Evolutionary conservation across 2,888 invertebrate genomes (phyloP).

Genomic region (Encarsia formosa): DNA sequence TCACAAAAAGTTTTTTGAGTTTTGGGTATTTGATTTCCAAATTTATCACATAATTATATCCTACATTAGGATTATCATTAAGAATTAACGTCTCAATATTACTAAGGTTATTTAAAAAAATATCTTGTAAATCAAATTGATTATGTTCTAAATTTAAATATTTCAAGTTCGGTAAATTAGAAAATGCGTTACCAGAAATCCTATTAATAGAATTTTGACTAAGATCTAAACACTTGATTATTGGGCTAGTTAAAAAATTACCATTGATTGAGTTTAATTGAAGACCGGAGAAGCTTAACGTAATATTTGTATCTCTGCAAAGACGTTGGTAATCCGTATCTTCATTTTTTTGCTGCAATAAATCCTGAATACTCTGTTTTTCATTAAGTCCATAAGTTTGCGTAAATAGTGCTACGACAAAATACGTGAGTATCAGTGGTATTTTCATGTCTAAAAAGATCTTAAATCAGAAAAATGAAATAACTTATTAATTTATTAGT

Average conservation of each 20-base stretch:
- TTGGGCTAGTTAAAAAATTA: slow-evolving; percentile 4
- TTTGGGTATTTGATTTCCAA: slow-evolving; percentile 1
- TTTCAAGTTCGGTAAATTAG: slow-evolving; percentile 13
- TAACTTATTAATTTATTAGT: too few relatives aligned
- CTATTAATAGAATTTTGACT: neutral
- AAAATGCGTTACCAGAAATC: neutral
- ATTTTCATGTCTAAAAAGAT: too few relatives aligned
- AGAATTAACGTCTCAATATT: slow-evolving; percentile 10
- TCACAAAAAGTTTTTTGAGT: slow-evolving; percentile 9
- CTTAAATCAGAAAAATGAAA: too few relatives aligned
- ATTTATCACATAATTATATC: neutral
- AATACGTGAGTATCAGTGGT: too few relatives aligned
- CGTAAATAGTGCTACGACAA: too few relatives aligned
- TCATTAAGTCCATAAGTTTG: too few relatives aligned
- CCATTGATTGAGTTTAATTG: neutral
- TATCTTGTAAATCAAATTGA: neutral
- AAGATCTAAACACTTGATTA: slow-evolving; percentile 10
- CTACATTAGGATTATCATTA: neutral
- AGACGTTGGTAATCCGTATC: neutral
- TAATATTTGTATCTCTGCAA: neutral
- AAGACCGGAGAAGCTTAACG: neutral
- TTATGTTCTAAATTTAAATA: slow-evolving; percentile 9
- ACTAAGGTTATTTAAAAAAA: neutral
- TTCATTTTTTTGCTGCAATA: too few relatives aligned
- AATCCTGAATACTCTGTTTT: too few relatives aligned